A percentile compares a stretch with the other conserved stretches of the same genome.
phyloP scores from a whole-genome alignment of 2,797 vertebrate genomes.

The Arctocebus calabarensis region DNA sequence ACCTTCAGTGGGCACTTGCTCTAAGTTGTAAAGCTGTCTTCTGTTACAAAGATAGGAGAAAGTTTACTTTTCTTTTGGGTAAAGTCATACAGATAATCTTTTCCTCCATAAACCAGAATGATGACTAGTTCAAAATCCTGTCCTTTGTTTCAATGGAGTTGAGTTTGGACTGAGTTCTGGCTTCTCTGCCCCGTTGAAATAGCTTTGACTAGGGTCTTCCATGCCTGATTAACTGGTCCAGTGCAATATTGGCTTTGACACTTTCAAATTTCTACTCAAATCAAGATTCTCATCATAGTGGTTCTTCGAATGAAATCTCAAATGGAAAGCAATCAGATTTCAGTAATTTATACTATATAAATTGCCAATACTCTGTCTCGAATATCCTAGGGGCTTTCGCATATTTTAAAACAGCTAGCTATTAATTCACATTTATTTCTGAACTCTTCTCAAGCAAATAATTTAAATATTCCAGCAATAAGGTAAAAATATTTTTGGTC shows the following conservation, averaged over 20 bases:
- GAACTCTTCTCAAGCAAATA: not conserved
- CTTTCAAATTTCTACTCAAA: not conserved
- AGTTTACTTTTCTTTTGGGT: not conserved
- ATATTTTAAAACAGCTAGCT: conserved; percentile 13
- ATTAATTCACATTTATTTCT: conserved; percentile 3
- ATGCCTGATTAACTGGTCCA: not conserved
- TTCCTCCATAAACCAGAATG: too few relatives aligned
- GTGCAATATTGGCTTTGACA: not conserved
- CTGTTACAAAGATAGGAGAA: not conserved
- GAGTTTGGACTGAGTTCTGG: not conserved
- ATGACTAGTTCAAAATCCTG: not conserved
- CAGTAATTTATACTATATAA: not conserved
- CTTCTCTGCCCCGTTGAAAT: not conserved
- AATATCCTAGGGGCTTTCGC: not conserved
- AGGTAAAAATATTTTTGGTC: not conserved
- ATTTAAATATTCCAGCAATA: not conserved
- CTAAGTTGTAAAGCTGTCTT: not conserved
- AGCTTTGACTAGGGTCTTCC: not conserved
- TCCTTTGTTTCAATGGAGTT: not conserved
- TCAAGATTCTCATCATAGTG: not conserved
- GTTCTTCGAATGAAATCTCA: not conserved
- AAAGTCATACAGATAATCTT: not conserved
- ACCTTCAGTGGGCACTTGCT: not conserved
- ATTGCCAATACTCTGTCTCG: not conserved
- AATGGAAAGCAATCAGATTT: not conserved